Conservation (phyloP, 2,113 vertebrate species). For the Hemicordylus capensis region DNA sequence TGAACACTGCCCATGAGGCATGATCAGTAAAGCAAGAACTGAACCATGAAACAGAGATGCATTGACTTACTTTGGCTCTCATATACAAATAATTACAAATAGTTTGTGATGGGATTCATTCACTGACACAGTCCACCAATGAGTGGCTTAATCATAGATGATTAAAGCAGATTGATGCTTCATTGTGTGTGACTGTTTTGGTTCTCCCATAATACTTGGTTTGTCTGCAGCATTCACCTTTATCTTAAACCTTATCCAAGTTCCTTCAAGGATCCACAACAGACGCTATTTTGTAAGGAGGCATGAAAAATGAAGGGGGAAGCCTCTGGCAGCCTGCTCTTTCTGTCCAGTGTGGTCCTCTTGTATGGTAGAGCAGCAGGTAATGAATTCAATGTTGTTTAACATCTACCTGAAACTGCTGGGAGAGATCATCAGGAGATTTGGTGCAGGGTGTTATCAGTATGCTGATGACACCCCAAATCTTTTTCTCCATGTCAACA, state of each 20-base stretch:
- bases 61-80: neutral
- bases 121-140: neutral
- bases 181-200: neutral
- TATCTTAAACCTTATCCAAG: neutral
- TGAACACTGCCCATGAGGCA: neutral
- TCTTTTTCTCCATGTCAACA: too few relatives aligned
- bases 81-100: neutral
- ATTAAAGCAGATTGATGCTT: neutral
- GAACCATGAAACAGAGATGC: neutral
- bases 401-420: too few relatives aligned
- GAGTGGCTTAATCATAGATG: neutral
- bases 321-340: neutral
- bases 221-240: neutral
- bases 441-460: too few relatives aligned
- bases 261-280: neutral
- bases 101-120: neutral
- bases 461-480: too few relatives aligned
- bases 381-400: too few relatives aligned
- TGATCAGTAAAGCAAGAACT: neutral
- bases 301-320: neutral
- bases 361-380: neutral
- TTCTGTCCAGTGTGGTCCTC: neutral
- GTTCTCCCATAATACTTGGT: neutral
- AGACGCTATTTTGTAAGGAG: too few relatives aligned
- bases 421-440: too few relatives aligned